These are phyloP conservation scores for Psix sp. DNA, from an alignment of 1,140 invertebrate genomes.

Conservation along the genomic window DNA sequence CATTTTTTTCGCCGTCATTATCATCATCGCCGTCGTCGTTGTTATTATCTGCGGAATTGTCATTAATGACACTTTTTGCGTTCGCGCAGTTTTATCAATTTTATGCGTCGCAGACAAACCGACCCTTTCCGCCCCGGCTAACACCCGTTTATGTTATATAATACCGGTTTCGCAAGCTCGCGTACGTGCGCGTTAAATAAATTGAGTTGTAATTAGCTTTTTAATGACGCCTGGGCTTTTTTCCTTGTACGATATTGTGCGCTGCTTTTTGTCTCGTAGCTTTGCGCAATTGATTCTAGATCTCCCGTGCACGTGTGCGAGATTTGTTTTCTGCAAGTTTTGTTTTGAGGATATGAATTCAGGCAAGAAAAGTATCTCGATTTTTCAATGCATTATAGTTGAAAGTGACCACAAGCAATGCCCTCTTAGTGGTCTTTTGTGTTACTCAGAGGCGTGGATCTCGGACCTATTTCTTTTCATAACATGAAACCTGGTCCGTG, in stretches of 20 bases:
- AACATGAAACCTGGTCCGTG: conserved; percentile 21
- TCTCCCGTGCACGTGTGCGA: background rate
- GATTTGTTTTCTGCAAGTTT: background rate
- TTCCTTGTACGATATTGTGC: background rate
- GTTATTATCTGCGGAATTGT: conserved; percentile 40
- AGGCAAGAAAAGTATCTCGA: background rate
- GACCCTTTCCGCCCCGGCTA: background rate
- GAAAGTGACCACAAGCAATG: conserved; percentile 24
- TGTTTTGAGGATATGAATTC: background rate
- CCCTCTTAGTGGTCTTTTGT: conserved; percentile 27
- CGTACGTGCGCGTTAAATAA: conserved; percentile 29
- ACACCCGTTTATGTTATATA: conserved; percentile 10
- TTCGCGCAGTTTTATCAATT: conserved; percentile 17
- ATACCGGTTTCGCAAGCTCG: conserved; percentile 20
- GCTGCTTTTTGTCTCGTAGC: conserved; percentile 2
- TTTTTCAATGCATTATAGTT: conserved; percentile 15
- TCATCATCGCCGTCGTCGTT: conserved; percentile 24
- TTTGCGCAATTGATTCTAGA: conserved; percentile 17
- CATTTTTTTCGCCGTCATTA: conserved; percentile 27
- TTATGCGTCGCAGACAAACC: conserved; percentile 7
- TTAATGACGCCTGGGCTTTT: conserved; percentile 22
- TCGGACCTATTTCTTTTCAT: conserved; percentile 33
- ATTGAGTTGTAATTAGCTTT: conserved; percentile 44
- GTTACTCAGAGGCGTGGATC: conserved; percentile 33
- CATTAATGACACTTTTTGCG: conserved; percentile 49